These are phyloP conservation scores for Uropsilus gracilis DNA, from an alignment of 2,113 vertebrate species.

Conservation along the genomic window DNA sequence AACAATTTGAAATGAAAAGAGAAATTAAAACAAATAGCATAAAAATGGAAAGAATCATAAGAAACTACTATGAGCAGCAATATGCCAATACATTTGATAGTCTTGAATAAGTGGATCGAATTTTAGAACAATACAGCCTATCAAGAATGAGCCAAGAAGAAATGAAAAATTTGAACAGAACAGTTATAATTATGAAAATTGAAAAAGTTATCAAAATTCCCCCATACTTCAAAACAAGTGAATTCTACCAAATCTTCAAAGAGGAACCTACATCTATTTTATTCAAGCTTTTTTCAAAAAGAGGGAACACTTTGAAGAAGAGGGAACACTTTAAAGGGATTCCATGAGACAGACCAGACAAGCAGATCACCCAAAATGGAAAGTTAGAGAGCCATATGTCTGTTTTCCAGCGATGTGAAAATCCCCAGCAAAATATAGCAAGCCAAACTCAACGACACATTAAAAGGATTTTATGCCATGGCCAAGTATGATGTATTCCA, in stretches of 20 bases:
- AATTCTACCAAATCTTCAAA: not conserved
- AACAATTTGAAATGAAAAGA: no score
- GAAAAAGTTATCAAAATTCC: no score
- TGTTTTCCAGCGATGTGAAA: not conserved
- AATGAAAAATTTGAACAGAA: not conserved
- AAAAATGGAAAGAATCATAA: not conserved
- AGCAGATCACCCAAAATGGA: not conserved
- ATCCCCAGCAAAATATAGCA: not conserved
- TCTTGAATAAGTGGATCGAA: not conserved
- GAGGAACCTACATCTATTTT: not conserved
- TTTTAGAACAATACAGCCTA: not conserved
- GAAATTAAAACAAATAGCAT: not conserved
- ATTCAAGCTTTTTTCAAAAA: not conserved
- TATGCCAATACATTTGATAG: not conserved
- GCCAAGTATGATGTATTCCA: no score
- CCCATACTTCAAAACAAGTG: no score
- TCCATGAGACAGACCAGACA: not conserved
- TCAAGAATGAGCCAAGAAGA: not conserved
- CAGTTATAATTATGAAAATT: no score
- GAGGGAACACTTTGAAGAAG: not conserved
- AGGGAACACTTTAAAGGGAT: not conserved
- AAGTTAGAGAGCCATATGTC: not conserved
- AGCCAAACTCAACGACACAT: not conserved
- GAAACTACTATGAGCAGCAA: not conserved
- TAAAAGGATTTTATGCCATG: not conserved